phyloP scores from a whole-genome alignment of 1,140 invertebrate species.

The Antheraea mylitta region DNA sequence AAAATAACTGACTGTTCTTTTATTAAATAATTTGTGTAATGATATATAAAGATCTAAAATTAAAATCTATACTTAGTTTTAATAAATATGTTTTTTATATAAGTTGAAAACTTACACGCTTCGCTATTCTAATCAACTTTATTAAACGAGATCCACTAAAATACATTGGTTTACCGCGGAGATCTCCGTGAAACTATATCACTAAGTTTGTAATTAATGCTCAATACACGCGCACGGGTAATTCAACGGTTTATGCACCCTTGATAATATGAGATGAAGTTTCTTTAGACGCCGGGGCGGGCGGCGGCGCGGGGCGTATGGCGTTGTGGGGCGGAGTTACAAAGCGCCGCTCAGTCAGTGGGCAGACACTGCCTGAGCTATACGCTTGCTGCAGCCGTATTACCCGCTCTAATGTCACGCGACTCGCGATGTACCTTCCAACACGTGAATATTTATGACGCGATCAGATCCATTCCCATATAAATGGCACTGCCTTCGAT shows the following conservation, averaged over 20 bases:
- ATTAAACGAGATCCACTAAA: background rate
- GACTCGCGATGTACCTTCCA: conserved; percentile 64
- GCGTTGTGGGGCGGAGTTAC: conserved; percentile 62
- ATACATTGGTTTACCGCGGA: background rate
- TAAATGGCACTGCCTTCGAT: conserved; percentile 71
- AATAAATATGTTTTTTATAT: background rate
- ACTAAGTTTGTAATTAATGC: conserved; percentile 62
- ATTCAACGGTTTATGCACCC: conserved; percentile 69
- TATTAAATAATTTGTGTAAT: too few relatives aligned
- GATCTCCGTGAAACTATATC: too few relatives aligned
- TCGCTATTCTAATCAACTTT: background rate
- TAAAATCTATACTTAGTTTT: background rate
- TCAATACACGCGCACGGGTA: conserved; percentile 54
- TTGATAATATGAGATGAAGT: conserved; percentile 73
- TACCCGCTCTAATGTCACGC: conserved; percentile 52
- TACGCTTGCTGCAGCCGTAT: conserved; percentile 36
- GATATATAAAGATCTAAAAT: background rate
- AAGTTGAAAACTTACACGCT: background rate
- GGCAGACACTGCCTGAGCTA: conserved; percentile 56
- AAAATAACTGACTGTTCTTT: too few relatives aligned
- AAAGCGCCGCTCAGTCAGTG: conserved; percentile 66
- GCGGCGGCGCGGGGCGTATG: conserved; percentile 51
- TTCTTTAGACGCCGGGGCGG: conserved; percentile 64
- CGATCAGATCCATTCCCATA: conserved; percentile 54
- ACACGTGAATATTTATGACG: conserved; percentile 72